Base-by-base conservation (phyloP, 1,140 invertebrate species). In the Drepana arcuata region DNA sequence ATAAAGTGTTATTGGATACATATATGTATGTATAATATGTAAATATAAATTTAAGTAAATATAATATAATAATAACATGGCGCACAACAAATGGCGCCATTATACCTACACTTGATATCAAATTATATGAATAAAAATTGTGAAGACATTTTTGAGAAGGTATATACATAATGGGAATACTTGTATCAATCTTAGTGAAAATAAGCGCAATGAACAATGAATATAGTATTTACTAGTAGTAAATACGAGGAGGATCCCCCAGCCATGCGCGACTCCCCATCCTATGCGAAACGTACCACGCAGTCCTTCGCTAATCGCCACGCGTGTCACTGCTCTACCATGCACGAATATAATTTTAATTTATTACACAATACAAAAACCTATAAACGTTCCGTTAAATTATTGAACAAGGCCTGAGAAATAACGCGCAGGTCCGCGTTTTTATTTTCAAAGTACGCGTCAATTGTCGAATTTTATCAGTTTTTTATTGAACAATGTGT, bases 251-350 rank as follows among this genome's bases (percentile, higher is more conserved):
- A 61, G 55, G 62, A 54, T 52, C 58, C 57, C 60, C 49, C 50
- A 48, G 50, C 34, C 55, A 52, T 69, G 64, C 70, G 69, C 73
- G 64, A 57, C 59, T 64, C 62, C 58, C 43, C 47, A 39, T 39
- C 41, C 35, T 37, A 52, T 51, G 53, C 63, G 48, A 61, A 68
- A 64, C 53, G 52, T 43, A 64, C 56, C 47, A 73, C 70, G 61
- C 71, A 79, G 74, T 79, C 48, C 46, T 54, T 61, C 49, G 53
- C 52, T 53, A 70, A 65, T 64, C 71, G 66, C 48, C 57, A 50
- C 41, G 34, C 57, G 57, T 34, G 43, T 25, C 52, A 57, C 70
- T 54, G 53, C 69, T 63, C 45, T 42, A 56, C 27, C 38, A 65
- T 62, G 50, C 59, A 46, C 31, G 23, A 55, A 16, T 37, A 30